Conservation (phyloP, 2,113 vertebrate genomes). For the Chaetodon trifascialis region DNA sequence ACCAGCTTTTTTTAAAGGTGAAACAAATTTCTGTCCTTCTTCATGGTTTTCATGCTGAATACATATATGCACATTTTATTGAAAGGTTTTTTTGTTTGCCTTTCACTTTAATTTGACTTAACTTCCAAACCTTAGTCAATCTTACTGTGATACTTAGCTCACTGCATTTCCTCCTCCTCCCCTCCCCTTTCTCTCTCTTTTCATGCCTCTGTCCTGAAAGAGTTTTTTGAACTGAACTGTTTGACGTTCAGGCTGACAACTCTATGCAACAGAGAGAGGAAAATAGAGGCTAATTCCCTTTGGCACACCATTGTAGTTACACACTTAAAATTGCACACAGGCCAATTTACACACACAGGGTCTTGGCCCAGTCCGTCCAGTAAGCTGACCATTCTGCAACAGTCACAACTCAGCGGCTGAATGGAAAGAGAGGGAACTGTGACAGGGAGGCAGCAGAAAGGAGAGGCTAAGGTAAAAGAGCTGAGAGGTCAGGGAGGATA, state of each 20-base stretch:
- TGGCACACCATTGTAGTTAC: constrained; percentile 50
- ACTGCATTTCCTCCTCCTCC: constrained; percentile 7
- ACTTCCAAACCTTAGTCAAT: constrained; percentile 26
- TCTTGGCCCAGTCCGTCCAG: constrained; percentile 49
- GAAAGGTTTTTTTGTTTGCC: not conserved
- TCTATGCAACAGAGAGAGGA: constrained; percentile 42
- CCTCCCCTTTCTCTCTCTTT: not conserved
- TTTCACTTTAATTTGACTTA: constrained; percentile 19
- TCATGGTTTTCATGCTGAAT: not conserved
- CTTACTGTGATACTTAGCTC: constrained; percentile 24
- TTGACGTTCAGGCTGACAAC: constrained; percentile 38
- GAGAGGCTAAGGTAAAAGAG: constrained; percentile 38
- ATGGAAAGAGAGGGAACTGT: constrained; percentile 16
- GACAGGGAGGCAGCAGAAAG: constrained; percentile 20
- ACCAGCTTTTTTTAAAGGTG: not conserved
- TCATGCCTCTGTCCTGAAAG: constrained; percentile 12
- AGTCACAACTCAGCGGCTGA: constrained; percentile 44
- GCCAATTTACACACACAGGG: constrained; percentile 12
- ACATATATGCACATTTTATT: not conserved
- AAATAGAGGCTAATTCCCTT: constrained; percentile 60
- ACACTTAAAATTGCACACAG: constrained; percentile 19
- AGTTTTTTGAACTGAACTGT: not conserved
- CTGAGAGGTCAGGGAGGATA: constrained; percentile 25
- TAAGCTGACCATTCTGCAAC: constrained; percentile 41
- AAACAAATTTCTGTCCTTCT: not conserved